phyloP scores from a whole-genome alignment of 2,797 vertebrate species.

The Sardinella longiceps region DNA sequence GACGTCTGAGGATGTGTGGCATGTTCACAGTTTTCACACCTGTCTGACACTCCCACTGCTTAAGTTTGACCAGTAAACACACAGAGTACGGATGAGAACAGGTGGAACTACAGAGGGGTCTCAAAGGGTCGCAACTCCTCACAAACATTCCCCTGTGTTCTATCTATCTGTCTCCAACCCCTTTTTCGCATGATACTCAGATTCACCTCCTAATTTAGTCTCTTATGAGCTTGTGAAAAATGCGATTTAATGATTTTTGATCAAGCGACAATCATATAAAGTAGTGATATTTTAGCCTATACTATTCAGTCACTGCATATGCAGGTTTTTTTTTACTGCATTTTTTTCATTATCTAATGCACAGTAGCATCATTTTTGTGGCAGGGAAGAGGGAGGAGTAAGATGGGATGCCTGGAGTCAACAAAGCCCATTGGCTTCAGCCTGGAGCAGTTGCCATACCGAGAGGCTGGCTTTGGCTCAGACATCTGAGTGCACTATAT shows the following conservation, averaged over 20 bases:
- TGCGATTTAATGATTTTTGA: no score
- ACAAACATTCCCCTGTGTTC: conserved; percentile 37
- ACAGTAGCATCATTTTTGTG: background rate
- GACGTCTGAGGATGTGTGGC: conserved; percentile 18
- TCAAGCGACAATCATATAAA: no score
- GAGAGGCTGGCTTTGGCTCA: conserved; percentile 31
- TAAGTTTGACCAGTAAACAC: conserved; percentile 53
- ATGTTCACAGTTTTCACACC: conserved; percentile 45
- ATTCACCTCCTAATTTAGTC: background rate
- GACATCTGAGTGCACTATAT: conserved; percentile 42
- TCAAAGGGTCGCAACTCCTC: background rate
- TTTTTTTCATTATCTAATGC: background rate
- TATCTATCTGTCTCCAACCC: conserved; percentile 30
- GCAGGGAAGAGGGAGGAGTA: background rate
- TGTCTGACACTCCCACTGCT: conserved; percentile 42
- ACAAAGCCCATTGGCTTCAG: conserved; percentile 38
- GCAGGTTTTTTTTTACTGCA: background rate
- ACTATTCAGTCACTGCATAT: background rate
- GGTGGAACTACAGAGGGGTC: conserved; percentile 51
- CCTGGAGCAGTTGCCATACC: conserved; percentile 39
- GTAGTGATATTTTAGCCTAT: background rate
- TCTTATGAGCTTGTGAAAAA: background rate
- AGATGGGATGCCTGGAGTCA: background rate
- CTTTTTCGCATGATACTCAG: background rate
- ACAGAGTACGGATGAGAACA: conserved; percentile 58